Evolutionary conservation across 2,888 invertebrate species (phyloP).

Genomic region (Prostheceraeus crozeri): DNA sequence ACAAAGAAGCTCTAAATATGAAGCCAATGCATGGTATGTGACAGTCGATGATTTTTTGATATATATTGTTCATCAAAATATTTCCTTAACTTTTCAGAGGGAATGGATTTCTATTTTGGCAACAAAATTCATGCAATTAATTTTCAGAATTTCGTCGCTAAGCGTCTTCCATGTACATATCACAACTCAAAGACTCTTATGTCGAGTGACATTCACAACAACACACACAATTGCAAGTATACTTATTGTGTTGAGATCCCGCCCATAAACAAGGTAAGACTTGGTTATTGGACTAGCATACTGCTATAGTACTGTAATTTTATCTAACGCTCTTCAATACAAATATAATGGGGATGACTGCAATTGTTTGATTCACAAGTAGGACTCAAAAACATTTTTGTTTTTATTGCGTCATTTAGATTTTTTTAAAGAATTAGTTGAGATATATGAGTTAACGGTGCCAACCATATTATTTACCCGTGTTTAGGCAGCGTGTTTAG

Average conservation of each 20-base stretch:
- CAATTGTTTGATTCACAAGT: too few relatives aligned
- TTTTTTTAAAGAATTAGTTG: too few relatives aligned
- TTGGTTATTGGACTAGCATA: too few relatives aligned
- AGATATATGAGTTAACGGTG: too few relatives aligned
- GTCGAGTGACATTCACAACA: slow-evolving; percentile 93
- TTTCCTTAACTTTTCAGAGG: slow-evolving; percentile 63
- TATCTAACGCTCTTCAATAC: too few relatives aligned
- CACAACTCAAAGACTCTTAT: slow-evolving; percentile 61
- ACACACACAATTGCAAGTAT: slow-evolving; percentile 89
- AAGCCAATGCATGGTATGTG: too few relatives aligned
- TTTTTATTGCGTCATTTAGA: too few relatives aligned
- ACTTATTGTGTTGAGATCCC: slow-evolving; percentile 84
- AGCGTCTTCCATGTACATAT: slow-evolving; percentile 72
- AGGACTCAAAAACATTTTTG: too few relatives aligned
- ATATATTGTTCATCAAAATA: neutral
- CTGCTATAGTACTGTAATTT: too few relatives aligned
- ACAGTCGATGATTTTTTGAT: neutral
- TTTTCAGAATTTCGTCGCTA: slow-evolving; percentile 82
- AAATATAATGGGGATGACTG: too few relatives aligned
- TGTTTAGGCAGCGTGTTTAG: too few relatives aligned
- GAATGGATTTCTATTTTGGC: slow-evolving; percentile 86
- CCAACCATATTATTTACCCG: too few relatives aligned
- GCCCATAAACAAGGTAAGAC: slow-evolving; percentile 85
- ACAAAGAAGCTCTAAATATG: slow-evolving; percentile 70
- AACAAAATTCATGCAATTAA: slow-evolving; percentile 82